phyloP scores from a whole-genome alignment of 2,113 vertebrate species.

The Larimichthys crocea region DNA sequence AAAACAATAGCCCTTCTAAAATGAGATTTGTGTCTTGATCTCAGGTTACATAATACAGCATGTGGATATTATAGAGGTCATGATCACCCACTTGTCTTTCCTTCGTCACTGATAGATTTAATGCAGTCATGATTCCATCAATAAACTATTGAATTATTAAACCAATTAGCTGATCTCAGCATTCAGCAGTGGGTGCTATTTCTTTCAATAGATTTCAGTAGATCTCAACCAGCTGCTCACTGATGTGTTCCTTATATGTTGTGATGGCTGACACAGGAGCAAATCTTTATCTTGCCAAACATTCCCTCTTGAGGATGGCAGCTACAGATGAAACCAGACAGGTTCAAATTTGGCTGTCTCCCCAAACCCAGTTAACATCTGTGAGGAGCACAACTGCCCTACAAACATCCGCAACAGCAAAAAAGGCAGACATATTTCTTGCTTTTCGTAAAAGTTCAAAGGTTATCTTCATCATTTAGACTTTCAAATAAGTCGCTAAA shows the following conservation, averaged over 20 bases:
- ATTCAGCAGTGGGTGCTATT: not conserved
- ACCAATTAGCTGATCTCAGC: not conserved
- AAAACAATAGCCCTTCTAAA: not conserved
- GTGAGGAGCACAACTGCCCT: not conserved
- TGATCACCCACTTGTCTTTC: not conserved
- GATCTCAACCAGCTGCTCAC: not conserved
- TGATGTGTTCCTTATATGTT: not conserved
- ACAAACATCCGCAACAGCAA: not conserved
- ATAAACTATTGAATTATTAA: no score
- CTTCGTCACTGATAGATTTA: not conserved
- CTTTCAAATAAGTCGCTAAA: not conserved
- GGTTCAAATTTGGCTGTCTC: constrained; percentile 3
- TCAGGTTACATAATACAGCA: not conserved
- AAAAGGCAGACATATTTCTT: not conserved
- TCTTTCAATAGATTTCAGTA: not conserved
- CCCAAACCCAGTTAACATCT: constrained; percentile 22
- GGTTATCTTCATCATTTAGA: not conserved
- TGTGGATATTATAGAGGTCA: constrained; percentile 6
- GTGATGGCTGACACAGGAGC: constrained; percentile 9
- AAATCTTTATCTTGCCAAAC: not conserved
- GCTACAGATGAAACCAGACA: constrained; percentile 31
- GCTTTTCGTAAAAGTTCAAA: not conserved
- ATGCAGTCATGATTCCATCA: not conserved
- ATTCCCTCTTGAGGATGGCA: not conserved
- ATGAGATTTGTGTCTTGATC: not conserved